Evolutionary conservation across 2,797 vertebrate genomes (phyloP), one percentile per base, ranked within the genome.

Genomic region (Parauchenoglanis punctatus): DNA sequence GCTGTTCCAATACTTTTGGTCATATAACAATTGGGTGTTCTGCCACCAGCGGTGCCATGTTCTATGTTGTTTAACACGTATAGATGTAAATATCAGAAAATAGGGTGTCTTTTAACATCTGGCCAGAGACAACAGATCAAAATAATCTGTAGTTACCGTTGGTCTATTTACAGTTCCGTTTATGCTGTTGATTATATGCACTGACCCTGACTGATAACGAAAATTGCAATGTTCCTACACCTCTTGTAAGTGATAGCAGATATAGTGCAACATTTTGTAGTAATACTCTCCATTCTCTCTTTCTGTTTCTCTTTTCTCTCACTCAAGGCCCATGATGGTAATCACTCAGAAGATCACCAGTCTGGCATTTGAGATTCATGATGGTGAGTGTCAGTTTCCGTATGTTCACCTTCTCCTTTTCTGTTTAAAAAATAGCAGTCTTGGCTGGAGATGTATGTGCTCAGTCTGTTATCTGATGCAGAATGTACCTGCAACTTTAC

Each of bases 281-380:
- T 83, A 4, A 52, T 28, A 17, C 13, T 52, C 31, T 25, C 44
- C 40, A 40, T 58, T 80, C 73, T 31, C 28, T 20, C 23, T 15
- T 28, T 54, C 75, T 77, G 17, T 58, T 28, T 63, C 80, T 63
- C 58, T 17, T 63, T 10, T 25, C 10, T 59, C 58, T 81, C 56
- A 44, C 31, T 83, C 7, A 86, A 99, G 98, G 81, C 97, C 98
- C 76, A 97, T 99, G 98, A 99, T 99, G 97, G 97, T 99, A 90
- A 98, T 99, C 87, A 98, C 97, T 7, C 97, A 99, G 94, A 99
- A 98, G 94, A 98, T 98, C 92, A 99, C 97, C 92, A 98, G 97
- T 90, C 93, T 99, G 95, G 97, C 97, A 0, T 98, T 97, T 89
- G 97, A 98, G 91, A 96, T 99, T 93, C 97, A 97, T 17, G 98